phyloP scores from a whole-genome alignment of 1,140 invertebrate species.

The Tenebrio molitor region DNA sequence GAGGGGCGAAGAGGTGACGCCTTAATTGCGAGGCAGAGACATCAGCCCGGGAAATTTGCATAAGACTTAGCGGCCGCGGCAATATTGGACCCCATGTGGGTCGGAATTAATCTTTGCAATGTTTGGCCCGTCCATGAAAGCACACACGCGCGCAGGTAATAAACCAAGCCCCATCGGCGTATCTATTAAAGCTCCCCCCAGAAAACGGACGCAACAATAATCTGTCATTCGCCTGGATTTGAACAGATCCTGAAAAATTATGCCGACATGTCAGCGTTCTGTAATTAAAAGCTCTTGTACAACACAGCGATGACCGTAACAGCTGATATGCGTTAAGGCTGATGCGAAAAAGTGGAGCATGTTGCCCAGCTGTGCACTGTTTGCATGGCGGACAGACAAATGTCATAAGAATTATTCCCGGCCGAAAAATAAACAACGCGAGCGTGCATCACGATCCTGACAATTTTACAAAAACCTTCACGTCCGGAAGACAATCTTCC shows the following conservation, averaged over 20 bases:
- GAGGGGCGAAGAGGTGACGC: not conserved
- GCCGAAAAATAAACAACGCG: slow-evolving; percentile 25
- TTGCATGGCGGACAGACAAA: slow-evolving; percentile 37
- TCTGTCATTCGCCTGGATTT: slow-evolving; percentile 11
- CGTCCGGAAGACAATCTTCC: too few relatives aligned
- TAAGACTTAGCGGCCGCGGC: slow-evolving; percentile 19
- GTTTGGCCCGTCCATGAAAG: slow-evolving; percentile 14
- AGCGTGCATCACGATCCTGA: not conserved
- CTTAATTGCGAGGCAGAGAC: slow-evolving; percentile 22
- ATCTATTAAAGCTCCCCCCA: not conserved
- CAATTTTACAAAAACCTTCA: not conserved
- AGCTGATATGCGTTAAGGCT: slow-evolving; percentile 38
- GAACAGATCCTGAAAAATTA: slow-evolving; percentile 38
- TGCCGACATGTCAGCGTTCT: slow-evolving; percentile 19
- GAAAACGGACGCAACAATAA: not conserved
- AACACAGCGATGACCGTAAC: slow-evolving; percentile 34
- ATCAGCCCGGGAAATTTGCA: slow-evolving; percentile 27
- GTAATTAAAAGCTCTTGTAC: slow-evolving; percentile 36
- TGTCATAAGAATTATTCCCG: slow-evolving; percentile 42
- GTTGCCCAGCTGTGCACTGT: slow-evolving; percentile 30
- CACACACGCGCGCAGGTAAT: slow-evolving; percentile 19
- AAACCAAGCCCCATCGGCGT: slow-evolving; percentile 6
- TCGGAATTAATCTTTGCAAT: slow-evolving; percentile 35
- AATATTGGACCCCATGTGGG: slow-evolving; percentile 33
- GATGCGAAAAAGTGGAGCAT: slow-evolving; percentile 20